Evolutionary conservation across 1,140 invertebrate species (phyloP).

Genomic region (Drosophila pectinifera): DNA sequence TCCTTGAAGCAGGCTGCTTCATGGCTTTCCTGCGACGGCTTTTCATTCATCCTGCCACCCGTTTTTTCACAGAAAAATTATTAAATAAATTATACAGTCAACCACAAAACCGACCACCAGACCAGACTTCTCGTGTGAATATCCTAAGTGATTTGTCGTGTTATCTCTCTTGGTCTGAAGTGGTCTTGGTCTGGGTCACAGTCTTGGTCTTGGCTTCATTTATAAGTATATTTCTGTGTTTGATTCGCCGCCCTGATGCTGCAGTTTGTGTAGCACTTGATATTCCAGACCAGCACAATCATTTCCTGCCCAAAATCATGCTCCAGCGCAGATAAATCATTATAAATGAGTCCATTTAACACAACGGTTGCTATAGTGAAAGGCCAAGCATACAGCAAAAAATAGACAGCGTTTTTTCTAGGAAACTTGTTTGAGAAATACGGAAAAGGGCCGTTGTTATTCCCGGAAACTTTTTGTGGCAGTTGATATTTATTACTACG

Average conservation of each 20-base stretch:
- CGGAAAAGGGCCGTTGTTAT: not conserved
- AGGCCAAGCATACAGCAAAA: slow-evolving; percentile 2
- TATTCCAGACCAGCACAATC: slow-evolving; percentile 27
- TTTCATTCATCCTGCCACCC: slow-evolving; percentile 9
- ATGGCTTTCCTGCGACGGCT: slow-evolving; percentile 2
- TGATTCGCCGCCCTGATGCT: not conserved
- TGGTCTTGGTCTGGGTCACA: not conserved
- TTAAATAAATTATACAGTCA: slow-evolving; percentile 69
- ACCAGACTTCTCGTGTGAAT: slow-evolving; percentile 9
- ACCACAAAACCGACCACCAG: slow-evolving; percentile 10
- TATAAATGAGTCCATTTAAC: slow-evolving; percentile 32
- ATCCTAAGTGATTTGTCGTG: slow-evolving; percentile 38
- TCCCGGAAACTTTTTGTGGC: not conserved
- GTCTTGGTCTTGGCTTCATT: not conserved
- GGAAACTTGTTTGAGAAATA: not conserved
- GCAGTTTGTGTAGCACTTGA: slow-evolving; percentile 10
- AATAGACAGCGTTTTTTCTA: not conserved
- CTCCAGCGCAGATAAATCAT: slow-evolving; percentile 27
- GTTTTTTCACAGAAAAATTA: slow-evolving; percentile 44
- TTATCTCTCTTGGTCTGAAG: slow-evolving; percentile 14
- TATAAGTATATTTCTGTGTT: slow-evolving; percentile 1
- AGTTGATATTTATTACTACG: not conserved
- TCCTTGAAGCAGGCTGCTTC: slow-evolving; percentile 21
- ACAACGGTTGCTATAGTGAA: not conserved
- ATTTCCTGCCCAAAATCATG: slow-evolving; percentile 30